Evolutionary conservation across 2,888 invertebrate species (phyloP).

Genomic region (Drosophila setosimentum): DNA sequence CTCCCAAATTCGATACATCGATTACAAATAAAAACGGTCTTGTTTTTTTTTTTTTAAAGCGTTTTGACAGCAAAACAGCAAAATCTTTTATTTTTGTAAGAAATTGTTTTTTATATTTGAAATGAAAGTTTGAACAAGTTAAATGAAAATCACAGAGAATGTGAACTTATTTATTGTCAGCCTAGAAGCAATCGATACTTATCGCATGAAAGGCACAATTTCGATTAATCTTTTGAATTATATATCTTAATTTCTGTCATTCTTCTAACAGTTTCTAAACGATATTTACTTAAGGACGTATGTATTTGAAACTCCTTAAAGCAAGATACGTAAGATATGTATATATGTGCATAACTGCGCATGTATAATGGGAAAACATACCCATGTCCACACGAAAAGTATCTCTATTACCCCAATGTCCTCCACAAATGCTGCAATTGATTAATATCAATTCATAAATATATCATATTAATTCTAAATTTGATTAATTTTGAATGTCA

Average conservation of each 20-base stretch:
- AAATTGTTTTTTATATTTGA: not conserved
- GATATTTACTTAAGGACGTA: not conserved
- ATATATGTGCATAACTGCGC: not conserved
- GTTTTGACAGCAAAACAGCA: not conserved
- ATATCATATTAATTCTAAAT: not conserved
- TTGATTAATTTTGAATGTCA: not conserved
- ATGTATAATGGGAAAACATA: not conserved
- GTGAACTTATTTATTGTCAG: constrained; percentile 10
- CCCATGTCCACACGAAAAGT: not conserved
- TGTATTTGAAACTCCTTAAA: not conserved
- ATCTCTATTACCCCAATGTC: not conserved
- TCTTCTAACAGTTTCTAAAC: not conserved
- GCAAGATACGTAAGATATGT: not conserved
- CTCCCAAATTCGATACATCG: constrained; percentile 28
- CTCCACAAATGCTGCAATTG: not conserved
- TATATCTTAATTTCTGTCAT: not conserved
- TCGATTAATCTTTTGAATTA: not conserved
- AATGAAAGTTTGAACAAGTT: not conserved
- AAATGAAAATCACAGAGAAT: constrained; percentile 17
- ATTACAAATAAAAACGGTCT: constrained; percentile 12
- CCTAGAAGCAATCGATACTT: constrained; percentile 1
- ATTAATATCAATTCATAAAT: not conserved
- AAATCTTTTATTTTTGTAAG: not conserved
- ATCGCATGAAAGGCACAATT: not conserved
- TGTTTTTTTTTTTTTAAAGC: not conserved